These are phyloP conservation scores for Punctoribates punctum DNA, from an alignment of 2,888 invertebrate genomes.

Conservation along the genomic window DNA sequence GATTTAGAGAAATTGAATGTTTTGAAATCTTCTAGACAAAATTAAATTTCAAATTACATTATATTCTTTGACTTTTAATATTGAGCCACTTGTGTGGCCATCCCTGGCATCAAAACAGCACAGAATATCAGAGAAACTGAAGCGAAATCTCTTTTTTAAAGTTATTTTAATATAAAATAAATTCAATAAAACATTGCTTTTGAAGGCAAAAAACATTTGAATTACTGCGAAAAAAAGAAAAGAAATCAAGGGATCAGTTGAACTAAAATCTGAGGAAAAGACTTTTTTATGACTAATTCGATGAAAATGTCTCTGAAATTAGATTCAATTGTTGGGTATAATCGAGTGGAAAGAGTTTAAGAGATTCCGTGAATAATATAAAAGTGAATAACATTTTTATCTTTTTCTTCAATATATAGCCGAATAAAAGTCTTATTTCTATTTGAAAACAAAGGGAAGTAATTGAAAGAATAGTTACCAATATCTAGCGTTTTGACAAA, in stretches of 20 bases:
- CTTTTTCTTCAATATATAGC: not conserved
- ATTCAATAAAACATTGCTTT: constrained; percentile 17
- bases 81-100: no score
- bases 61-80: no score
- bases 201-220: not conserved
- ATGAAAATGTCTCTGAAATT: constrained; percentile 16
- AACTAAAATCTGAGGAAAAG: not conserved
- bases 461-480: constrained; percentile 36
- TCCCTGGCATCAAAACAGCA: no score
- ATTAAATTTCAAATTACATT: no score
- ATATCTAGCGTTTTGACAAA: constrained; percentile 45
- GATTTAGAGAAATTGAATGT: no score
- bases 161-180: not conserved
- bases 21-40: no score
- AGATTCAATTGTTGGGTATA: constrained; percentile 28
- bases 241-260: not conserved
- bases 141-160: no score
- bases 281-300: not conserved
- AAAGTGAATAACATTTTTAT: constrained; percentile 4
- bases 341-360: constrained; percentile 17
- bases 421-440: no score
- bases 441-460: no score
- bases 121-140: not conserved
- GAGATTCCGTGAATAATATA: not conserved
- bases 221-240: not conserved